Percentiles rank a stretch among this genome's conserved stretches.
These are phyloP conservation scores for Psix sp. DNA, from an alignment of 1,140 invertebrate genomes.

Conservation along the genomic window DNA sequence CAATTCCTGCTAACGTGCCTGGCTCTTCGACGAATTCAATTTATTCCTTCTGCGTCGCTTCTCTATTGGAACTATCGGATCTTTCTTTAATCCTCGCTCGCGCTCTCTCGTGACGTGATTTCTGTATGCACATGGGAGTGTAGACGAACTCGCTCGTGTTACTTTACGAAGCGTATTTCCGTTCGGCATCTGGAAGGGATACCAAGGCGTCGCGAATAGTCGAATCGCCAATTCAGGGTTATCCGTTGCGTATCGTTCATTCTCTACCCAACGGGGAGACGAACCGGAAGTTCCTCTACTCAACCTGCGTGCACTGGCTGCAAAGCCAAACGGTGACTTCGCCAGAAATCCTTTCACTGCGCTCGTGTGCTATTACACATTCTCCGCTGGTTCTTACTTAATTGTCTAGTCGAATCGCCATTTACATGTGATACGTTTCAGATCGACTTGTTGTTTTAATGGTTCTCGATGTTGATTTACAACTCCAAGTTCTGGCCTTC, in stretches of 20 bases:
- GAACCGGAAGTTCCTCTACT: conserved; percentile 55
- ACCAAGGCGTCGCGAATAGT: conserved; percentile 51
- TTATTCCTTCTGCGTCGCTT: conserved; percentile 10
- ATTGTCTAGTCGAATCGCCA: too few relatives aligned
- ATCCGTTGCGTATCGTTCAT: conserved; percentile 55
- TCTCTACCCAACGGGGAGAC: conserved; percentile 38
- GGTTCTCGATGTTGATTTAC: too few relatives aligned
- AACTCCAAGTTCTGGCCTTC: too few relatives aligned
- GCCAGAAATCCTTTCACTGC: conserved; percentile 57
- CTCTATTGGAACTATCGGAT: conserved; percentile 41
- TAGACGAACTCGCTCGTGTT: conserved; percentile 51
- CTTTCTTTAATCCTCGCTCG: conserved; percentile 18
- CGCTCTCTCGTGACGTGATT: conserved; percentile 17
- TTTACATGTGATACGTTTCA: conserved; percentile 1
- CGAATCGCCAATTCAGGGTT: conserved; percentile 59
- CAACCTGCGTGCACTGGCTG: conserved; percentile 52
- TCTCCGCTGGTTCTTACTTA: conserved; percentile 34
- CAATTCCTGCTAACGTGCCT: neutral
- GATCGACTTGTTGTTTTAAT: too few relatives aligned
- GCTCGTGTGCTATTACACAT: conserved; percentile 43
- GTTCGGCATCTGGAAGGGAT: conserved; percentile 31
- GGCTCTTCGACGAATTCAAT: conserved; percentile 9
- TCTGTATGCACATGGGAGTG: conserved; percentile 26
- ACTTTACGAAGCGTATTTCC: conserved; percentile 62
- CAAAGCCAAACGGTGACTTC: conserved; percentile 50